Percentiles rank a stretch among this genome's conserved stretches.
These are phyloP conservation scores for Leptinotarsa lineolata DNA, from an alignment of 1,140 invertebrate genomes.

Conservation along the genomic window DNA sequence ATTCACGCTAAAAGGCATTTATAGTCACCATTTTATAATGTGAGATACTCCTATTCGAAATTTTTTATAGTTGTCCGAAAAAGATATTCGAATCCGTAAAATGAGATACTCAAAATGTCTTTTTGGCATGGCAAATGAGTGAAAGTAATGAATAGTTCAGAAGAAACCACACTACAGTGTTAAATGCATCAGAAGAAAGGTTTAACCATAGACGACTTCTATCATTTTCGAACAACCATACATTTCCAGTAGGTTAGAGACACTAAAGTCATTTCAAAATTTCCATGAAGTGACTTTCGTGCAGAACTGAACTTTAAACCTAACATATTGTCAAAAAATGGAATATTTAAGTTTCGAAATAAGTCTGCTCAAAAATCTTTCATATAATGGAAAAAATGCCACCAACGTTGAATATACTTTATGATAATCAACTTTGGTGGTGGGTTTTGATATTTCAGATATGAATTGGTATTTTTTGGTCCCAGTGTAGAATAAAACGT, in stretches of 20 bases:
- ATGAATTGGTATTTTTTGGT: slow-evolving; percentile 50
- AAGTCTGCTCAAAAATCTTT: slow-evolving; percentile 28
- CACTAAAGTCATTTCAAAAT: slow-evolving; percentile 36
- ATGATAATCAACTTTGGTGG: slow-evolving; percentile 11
- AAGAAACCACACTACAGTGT: too few species aligned
- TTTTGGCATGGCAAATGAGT: too few species aligned
- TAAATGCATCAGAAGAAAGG: too few species aligned
- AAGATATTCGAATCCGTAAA: too few species aligned
- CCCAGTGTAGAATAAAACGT: slow-evolving; percentile 45
- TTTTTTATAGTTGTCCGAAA: background rate
- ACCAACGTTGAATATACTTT: slow-evolving; percentile 24
- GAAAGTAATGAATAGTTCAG: too few species aligned
- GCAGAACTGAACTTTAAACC: slow-evolving; percentile 26
- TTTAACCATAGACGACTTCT: too few species aligned
- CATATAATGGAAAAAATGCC: slow-evolving; percentile 26
- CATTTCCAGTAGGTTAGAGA: background rate
- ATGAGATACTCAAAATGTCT: too few species aligned
- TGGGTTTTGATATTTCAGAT: slow-evolving; percentile 50
- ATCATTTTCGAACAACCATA: background rate
- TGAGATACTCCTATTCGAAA: slow-evolving; percentile 30
- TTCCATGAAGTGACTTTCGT: slow-evolving; percentile 17
- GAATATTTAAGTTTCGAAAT: slow-evolving; percentile 45
- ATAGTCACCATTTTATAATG: slow-evolving; percentile 54
- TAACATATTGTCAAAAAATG: slow-evolving; percentile 55
- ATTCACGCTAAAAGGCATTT: slow-evolving; percentile 57